Conservation (phyloP, 2,888 invertebrate species). For the Cryptophagus acutangulus region DNA sequence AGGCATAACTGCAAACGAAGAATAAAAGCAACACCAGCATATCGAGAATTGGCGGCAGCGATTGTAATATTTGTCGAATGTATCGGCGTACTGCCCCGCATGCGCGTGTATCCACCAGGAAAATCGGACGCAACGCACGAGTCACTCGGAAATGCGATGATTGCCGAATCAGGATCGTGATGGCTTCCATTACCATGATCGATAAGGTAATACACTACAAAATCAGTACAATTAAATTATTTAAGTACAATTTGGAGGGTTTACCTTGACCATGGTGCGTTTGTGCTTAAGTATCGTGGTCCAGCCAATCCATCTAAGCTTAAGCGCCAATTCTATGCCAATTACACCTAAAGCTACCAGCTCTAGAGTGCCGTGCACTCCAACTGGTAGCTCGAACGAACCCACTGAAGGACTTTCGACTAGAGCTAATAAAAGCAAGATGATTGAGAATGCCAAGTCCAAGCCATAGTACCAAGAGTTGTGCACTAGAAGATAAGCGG, state of each 20-base stretch:
- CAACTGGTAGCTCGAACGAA: constrained; percentile 68
- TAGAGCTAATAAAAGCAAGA: constrained; percentile 70
- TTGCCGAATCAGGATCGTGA: constrained; percentile 73
- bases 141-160: constrained; percentile 83
- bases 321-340: constrained; percentile 71
- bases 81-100: constrained; percentile 74
- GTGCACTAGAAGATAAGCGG: constrained; percentile 82
- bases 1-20: constrained; percentile 77
- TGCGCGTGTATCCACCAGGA: constrained; percentile 79
- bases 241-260: background rate
- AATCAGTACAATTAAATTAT: constrained; percentile 7
- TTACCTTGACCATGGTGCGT: constrained; percentile 79
- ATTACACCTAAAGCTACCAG: constrained; percentile 70
- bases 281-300: constrained; percentile 77
- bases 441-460: constrained; percentile 70
- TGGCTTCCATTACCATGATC: constrained; percentile 79
- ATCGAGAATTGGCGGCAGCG: constrained; percentile 80
- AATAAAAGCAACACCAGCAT: constrained; percentile 81
- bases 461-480: constrained; percentile 82
- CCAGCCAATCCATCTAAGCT: constrained; percentile 82
- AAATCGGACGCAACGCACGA: constrained; percentile 81
- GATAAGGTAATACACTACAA: constrained; percentile 66
- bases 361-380: constrained; percentile 78
- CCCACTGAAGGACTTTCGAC: constrained; percentile 78
- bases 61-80: constrained; percentile 76